These are phyloP conservation scores for Etheostoma spectabile DNA, from an alignment of 2,113 vertebrate genomes.

Conservation along the genomic window DNA sequence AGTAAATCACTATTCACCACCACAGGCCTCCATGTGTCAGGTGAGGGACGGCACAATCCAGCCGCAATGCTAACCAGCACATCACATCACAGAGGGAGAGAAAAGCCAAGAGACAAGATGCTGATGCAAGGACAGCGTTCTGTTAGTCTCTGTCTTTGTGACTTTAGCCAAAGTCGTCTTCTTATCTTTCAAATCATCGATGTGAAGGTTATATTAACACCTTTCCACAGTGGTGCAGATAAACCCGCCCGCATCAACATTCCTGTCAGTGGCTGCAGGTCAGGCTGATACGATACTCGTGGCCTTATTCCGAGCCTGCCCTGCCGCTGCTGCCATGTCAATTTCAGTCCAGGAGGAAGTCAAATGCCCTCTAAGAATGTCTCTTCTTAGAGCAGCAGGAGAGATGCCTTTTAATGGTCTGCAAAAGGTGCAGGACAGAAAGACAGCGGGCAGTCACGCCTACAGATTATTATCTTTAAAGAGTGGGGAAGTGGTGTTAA, in stretches of 20 bases:
- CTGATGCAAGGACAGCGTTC: conserved; percentile 48
- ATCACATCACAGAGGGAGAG: conserved; percentile 19
- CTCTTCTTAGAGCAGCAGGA: conserved; percentile 38
- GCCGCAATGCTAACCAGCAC: not conserved
- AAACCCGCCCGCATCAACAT: conserved; percentile 74
- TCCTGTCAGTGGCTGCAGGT: conserved; percentile 68
- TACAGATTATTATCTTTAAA: conserved; percentile 31
- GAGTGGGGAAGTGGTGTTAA: not conserved
- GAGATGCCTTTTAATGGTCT: conserved; percentile 57
- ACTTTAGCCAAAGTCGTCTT: conserved; percentile 73
- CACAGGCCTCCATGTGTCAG: conserved; percentile 16
- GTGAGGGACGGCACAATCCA: conserved; percentile 31
- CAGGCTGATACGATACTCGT: conserved; percentile 58
- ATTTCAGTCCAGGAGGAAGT: conserved; percentile 53
- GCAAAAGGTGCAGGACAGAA: conserved; percentile 32
- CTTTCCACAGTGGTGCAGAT: conserved; percentile 52
- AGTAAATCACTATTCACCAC: conserved; percentile 59
- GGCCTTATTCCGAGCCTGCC: conserved; percentile 67
- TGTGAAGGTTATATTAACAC: conserved; percentile 60
- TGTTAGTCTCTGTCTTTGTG: conserved; percentile 5
- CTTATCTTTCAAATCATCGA: conserved; percentile 69
- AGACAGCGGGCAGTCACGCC: conserved; percentile 8
- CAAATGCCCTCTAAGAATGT: conserved; percentile 59
- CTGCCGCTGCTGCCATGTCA: conserved; percentile 31
- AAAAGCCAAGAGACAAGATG: conserved; percentile 29